These are phyloP conservation scores for Dasypus novemcinctus DNA, from an alignment of 2,113 vertebrate species.

Conservation along the genomic window DNA sequence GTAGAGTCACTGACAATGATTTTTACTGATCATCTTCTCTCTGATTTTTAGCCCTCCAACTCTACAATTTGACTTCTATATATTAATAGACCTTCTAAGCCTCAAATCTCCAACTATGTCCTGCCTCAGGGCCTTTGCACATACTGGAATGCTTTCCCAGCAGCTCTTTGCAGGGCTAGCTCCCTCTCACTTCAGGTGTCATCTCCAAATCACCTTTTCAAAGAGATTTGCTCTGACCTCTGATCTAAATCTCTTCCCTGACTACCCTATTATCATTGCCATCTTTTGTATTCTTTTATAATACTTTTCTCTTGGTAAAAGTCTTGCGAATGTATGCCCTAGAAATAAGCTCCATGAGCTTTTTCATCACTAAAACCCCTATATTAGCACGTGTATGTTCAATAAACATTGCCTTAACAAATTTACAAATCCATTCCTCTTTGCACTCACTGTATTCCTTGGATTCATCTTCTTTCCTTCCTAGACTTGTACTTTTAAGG, in stretches of 20 bases:
- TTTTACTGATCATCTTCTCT: not conserved
- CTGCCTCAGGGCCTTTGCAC: not conserved
- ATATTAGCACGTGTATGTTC: not conserved
- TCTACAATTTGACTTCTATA: not conserved
- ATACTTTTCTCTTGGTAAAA: not conserved
- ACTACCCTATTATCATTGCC: not conserved
- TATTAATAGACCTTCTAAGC: not conserved
- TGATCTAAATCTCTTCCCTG: not conserved
- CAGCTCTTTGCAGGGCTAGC: not conserved
- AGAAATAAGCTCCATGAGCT: not conserved
- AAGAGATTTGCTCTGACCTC: not conserved
- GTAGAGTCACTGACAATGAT: not conserved
- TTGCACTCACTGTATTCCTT: not conserved
- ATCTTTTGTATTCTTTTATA: not conserved
- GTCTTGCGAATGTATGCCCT: not conserved
- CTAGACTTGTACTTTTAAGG: not conserved
- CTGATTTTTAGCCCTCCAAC: not conserved
- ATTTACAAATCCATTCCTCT: not conserved
- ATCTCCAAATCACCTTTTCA: not conserved
- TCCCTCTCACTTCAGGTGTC: not conserved
- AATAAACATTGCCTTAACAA: not conserved
- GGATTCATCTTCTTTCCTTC: not conserved
- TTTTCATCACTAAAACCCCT: not conserved
- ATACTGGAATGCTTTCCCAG: not conserved
- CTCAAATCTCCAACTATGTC: not conserved